Evolutionary conservation across 1,140 invertebrate genomes (phyloP).

Genomic region (Zaprionus lachaisei): DNA sequence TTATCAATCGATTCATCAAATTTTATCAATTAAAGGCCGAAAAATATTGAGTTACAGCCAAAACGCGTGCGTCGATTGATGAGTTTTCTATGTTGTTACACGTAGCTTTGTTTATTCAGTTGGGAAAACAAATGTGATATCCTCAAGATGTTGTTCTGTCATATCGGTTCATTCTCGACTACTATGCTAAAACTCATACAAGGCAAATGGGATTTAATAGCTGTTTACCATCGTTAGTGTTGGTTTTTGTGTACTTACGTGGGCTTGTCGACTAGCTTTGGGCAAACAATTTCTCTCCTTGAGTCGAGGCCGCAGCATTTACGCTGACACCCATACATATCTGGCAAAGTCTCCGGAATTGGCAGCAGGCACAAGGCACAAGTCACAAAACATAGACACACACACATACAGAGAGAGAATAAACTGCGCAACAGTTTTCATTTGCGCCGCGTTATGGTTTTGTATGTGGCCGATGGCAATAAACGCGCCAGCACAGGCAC

Average conservation of each 20-base stretch:
- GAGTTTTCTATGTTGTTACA: not conserved
- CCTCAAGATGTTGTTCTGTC: not conserved
- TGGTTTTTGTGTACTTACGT: constrained; percentile 22
- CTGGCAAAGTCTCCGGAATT: not conserved
- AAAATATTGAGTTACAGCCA: not conserved
- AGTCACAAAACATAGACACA: constrained; percentile 5
- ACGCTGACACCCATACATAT: not conserved
- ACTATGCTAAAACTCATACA: not conserved
- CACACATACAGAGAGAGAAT: constrained; percentile 2
- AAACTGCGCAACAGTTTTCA: constrained; percentile 75
- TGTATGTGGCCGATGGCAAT: constrained; percentile 8
- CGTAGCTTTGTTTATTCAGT: not conserved
- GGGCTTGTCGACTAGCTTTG: constrained; percentile 18
- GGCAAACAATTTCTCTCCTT: constrained; percentile 16
- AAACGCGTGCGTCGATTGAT: not conserved
- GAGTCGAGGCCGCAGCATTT: not conserved
- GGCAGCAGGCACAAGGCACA: constrained; percentile 15
- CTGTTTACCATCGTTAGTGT: constrained; percentile 52
- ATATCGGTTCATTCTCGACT: not conserved
- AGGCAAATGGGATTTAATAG: constrained; percentile 40
- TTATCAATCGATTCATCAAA: not conserved
- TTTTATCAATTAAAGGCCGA: not conserved
- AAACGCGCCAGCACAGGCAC: not conserved
- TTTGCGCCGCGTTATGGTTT: not conserved
- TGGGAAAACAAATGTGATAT: not conserved